Base-by-base conservation (phyloP, 2,888 invertebrate genomes). In the Morinoia aosen region DNA sequence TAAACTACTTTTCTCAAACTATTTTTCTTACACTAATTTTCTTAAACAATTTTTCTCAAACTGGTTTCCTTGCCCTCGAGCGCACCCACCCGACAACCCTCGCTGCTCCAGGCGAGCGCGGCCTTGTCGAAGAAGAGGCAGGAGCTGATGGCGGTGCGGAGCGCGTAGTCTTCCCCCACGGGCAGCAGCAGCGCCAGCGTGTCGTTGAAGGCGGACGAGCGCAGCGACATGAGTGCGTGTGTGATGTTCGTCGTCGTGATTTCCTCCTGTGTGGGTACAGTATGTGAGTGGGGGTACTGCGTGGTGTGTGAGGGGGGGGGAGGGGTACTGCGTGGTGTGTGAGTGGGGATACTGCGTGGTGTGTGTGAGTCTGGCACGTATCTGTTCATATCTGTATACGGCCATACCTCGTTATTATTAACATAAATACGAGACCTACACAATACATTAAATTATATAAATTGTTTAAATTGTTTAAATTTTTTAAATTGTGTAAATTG, bases 121-220 rank as follows among this genome's bases (percentile, higher is more conserved):
- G 96, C 96, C 61, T 97, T 97, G 91, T 97, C 97, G 96, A 97
- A 97, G 96, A 97, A 97, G 95, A 97, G 97, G 96, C 97, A 97
- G 11, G 97, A 97, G 7, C 97, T 97, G 57, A 97, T 97, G 96
- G 97, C 97, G 12, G 97, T 97, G 56, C 97, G 96, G 48, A 97
- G 95, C 56, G 97, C 97, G 96, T 97, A 97, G 96, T 97, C 97
- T n/a, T 95, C 57, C 33, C 90, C 95, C 88, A 96, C 96, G n/a
- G 95, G 93, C 57, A 64, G 61, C 95, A 95, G 95, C 64, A 95
- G 95, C 0, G 58, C 91, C 10, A 93, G 76, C 76, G 94, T 94
- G 91, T 95, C 95, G 88, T 95, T 94, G 88, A 94, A 93, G 14
- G 95, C 57, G 56, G 88, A 76, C 48, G 91, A 88, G 33, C 94